phyloP scores from a whole-genome alignment of 2,113 vertebrate genomes.

The Pseudorectes ferrugineus region DNA sequence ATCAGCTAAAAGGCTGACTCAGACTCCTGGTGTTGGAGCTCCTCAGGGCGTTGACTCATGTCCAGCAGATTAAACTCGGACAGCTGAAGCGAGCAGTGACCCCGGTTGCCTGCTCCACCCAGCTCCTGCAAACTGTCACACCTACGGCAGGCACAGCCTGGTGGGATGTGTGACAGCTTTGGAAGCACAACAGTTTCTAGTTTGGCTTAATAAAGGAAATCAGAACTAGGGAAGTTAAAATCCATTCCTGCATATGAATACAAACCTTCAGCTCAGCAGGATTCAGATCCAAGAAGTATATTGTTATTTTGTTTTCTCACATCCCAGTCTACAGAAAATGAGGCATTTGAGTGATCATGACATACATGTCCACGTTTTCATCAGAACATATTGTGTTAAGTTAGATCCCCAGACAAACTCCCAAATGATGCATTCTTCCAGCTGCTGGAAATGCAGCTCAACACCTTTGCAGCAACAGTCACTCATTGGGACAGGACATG shows the following conservation, averaged over 20 bases:
- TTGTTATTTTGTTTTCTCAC: not conserved
- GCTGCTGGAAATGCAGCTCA: not conserved
- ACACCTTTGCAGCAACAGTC: not conserved
- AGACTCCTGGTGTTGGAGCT: not conserved
- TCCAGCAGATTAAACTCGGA: not conserved
- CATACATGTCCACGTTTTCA: not conserved
- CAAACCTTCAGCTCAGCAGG: not conserved
- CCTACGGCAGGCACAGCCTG: not conserved
- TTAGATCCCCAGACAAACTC: not conserved
- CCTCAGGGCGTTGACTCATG: conserved; percentile 27
- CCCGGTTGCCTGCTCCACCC: not conserved
- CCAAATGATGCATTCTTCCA: not conserved
- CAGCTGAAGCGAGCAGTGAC: not conserved
- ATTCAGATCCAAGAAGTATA: not conserved
- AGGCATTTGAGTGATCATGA: not conserved
- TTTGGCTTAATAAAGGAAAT: not conserved
- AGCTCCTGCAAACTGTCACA: not conserved
- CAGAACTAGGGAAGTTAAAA: not conserved
- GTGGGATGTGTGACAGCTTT: not conserved
- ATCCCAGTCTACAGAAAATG: not conserved
- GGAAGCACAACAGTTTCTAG: not conserved
- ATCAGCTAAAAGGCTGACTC: conserved; percentile 33
- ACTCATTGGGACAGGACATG: not conserved
- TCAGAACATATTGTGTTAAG: not conserved
- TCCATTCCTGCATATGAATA: not conserved